These are phyloP conservation scores for Hippasteria phrygiana DNA, from an alignment of 53 echinoderm and acorn worm species.

Conservation along the genomic window DNA sequence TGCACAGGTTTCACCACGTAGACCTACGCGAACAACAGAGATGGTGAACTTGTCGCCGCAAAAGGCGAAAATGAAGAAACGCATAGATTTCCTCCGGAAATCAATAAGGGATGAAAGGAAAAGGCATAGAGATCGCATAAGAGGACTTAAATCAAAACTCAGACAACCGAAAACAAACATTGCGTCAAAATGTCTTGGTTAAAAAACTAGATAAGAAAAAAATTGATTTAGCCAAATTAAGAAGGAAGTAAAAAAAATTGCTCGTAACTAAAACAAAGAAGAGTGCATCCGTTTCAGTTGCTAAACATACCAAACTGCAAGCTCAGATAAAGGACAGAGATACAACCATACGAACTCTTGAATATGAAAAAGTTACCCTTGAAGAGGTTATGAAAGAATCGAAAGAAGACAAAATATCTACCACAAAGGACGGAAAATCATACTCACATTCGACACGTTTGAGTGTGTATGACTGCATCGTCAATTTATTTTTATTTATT, in stretches of 20 bases:
- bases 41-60: slow-evolving; percentile 11
- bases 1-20: too few species aligned
- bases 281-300: neutral
- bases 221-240: neutral
- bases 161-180: slow-evolving; percentile 4
- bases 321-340: slow-evolving; percentile 52
- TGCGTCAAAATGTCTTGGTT: slow-evolving; percentile 3
- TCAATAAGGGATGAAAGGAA: slow-evolving; percentile 52
- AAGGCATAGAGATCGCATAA: neutral
- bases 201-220: slow-evolving; percentile 29
- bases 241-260: slow-evolving; percentile 22
- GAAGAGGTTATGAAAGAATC: slow-evolving; percentile 46
- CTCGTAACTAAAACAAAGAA: neutral
- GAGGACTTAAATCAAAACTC: slow-evolving; percentile 3
- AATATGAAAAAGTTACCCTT: slow-evolving; percentile 35
- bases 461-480: slow-evolving; percentile 68
- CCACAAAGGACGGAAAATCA: slow-evolving; percentile 29
- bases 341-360: slow-evolving; percentile 1
- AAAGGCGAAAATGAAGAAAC: slow-evolving; percentile 31
- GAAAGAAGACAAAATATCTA: neutral
- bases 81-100: slow-evolving; percentile 19
- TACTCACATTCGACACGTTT: slow-evolving; percentile 51
- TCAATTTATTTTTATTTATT: too few species aligned
- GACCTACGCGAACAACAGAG: too few species aligned
- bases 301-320: slow-evolving; percentile 30